phyloP scores from a whole-genome alignment of 2,888 invertebrate genomes.

The Thymelicus lineola region DNA sequence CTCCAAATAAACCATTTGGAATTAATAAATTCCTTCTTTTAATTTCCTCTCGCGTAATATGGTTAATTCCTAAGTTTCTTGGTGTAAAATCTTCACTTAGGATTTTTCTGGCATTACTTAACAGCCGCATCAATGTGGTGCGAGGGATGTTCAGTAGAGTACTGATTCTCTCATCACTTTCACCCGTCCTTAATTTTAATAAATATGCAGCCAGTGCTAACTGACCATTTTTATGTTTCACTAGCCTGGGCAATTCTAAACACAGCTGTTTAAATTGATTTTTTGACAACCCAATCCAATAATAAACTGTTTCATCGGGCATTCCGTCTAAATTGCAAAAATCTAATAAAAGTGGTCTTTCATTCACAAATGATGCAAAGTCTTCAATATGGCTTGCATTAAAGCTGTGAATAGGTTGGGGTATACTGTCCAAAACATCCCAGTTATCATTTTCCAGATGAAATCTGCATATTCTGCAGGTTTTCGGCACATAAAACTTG shows the following conservation, averaged over 20 bases:
- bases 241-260: background rate
- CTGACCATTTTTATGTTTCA: background rate
- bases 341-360: background rate
- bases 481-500: too few relatives aligned
- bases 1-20: too few relatives aligned
- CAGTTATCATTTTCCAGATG: too few relatives aligned
- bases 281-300: constrained; percentile 19
- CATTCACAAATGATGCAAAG: constrained; percentile 1
- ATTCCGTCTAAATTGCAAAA: background rate
- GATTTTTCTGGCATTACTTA: background rate
- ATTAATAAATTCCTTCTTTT: too few relatives aligned
- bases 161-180: constrained; percentile 9
- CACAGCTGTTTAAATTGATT: background rate
- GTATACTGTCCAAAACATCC: too few relatives aligned
- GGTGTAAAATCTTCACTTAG: background rate
- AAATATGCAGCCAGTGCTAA: constrained; percentile 3
- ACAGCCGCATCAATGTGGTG: background rate
- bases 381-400: too few relatives aligned
- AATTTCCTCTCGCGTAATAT: background rate
- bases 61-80: background rate
- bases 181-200: constrained; percentile 18
- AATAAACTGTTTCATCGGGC: background rate
- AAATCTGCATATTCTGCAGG: too few relatives aligned
- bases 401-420: too few relatives aligned
- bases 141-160: background rate